Percentiles rank a stretch among this genome's conserved stretches.
Evolutionary conservation across 2,797 vertebrate species (phyloP).

Genomic region (Enteromius unitaeniatus): DNA sequence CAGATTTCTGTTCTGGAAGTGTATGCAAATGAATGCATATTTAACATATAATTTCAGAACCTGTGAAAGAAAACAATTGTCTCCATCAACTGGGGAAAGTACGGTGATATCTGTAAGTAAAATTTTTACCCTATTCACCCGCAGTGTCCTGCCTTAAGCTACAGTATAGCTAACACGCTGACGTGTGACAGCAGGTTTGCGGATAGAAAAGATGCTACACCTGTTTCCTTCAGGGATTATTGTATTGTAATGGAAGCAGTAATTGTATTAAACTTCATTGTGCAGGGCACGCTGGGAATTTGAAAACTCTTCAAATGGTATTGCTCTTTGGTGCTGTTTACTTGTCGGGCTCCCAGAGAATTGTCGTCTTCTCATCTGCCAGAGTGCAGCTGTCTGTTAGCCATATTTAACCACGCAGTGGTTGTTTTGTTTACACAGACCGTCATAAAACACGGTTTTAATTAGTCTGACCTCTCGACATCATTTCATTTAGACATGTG

Average conservation of each 20-base stretch:
- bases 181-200: not conserved
- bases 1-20: not conserved
- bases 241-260: slow-evolving; percentile 4
- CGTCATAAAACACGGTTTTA: slow-evolving; percentile 29
- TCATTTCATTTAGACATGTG: slow-evolving; percentile 10
- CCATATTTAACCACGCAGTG: slow-evolving; percentile 3
- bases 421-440: slow-evolving; percentile 38
- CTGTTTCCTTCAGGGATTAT: slow-evolving; percentile 1
- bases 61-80: not conserved
- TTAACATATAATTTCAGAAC: not conserved
- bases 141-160: not conserved
- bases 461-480: slow-evolving; percentile 37
- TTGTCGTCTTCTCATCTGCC: slow-evolving; percentile 25
- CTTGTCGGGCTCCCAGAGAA: slow-evolving; percentile 14
- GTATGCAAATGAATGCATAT: not conserved
- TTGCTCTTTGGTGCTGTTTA: not conserved
- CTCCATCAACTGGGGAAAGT: not conserved
- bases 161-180: not conserved
- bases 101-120: not conserved
- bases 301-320: slow-evolving; percentile 2
- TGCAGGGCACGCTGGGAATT: not conserved
- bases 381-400: slow-evolving; percentile 26
- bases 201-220: not conserved
- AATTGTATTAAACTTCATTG: slow-evolving; percentile 5
- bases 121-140: not conserved